A percentile compares a stretch with the other conserved stretches of the same genome.
Evolutionary conservation across 2,113 vertebrate genomes (phyloP).

Genomic region (Xerus inauris): DNA sequence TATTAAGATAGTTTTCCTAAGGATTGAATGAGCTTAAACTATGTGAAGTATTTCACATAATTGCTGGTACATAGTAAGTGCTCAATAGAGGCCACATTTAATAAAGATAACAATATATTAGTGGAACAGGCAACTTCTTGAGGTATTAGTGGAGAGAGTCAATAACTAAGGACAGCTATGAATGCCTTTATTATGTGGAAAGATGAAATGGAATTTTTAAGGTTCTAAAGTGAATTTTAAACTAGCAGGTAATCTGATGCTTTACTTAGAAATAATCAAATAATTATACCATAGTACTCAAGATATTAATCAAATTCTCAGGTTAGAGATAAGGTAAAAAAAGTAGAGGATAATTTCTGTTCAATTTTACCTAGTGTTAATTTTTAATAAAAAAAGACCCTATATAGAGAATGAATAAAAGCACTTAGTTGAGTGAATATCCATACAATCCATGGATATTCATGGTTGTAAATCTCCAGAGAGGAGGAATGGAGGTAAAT

Average conservation of each 20-base stretch:
- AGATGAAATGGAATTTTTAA: not conserved
- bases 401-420: not conserved
- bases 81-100: not conserved
- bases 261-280: not conserved
- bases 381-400: not conserved
- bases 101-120: not conserved
- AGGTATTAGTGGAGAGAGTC: not conserved
- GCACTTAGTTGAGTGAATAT: not conserved
- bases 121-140: not conserved
- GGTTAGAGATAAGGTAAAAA: not conserved
- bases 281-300: not conserved
- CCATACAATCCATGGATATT: no score
- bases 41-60: conserved; percentile 8
- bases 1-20: not conserved
- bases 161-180: not conserved
- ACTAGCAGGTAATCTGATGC: not conserved
- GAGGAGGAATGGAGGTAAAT: not conserved
- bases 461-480: not conserved
- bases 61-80: not conserved
- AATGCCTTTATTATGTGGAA: not conserved
- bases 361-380: not conserved
- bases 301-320: not conserved
- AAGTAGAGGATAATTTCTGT: not conserved
- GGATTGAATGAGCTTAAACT: not conserved
- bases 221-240: conserved; percentile 31